Evolutionary conservation across 2,113 vertebrate species (phyloP).

Genomic region (Spilogale gracilis): DNA sequence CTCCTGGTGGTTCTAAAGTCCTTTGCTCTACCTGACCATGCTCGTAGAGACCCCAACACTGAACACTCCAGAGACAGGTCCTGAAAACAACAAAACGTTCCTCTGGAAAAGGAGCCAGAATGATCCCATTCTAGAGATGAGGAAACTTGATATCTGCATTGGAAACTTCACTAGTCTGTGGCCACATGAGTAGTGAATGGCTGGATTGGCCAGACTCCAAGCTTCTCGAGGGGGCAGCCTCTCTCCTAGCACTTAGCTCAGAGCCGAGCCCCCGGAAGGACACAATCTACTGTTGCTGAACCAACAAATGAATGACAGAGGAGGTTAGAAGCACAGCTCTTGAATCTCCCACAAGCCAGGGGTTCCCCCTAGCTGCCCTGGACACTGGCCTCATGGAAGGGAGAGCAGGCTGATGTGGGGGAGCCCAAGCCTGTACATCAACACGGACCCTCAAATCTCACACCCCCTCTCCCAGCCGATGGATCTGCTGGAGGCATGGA

Average conservation of each 20-base stretch:
- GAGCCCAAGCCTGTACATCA: not conserved
- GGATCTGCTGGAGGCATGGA: not conserved
- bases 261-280: not conserved
- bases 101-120: not conserved
- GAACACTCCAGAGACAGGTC: not conserved
- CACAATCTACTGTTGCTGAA: not conserved
- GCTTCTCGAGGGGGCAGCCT: not conserved
- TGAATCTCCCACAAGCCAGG: not conserved
- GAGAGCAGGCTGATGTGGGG: not conserved
- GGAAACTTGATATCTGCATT: not conserved
- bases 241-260: not conserved
- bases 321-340: not conserved
- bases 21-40: not conserved
- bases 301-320: not conserved
- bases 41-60: not conserved
- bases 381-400: not conserved
- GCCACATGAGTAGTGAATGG: not conserved
- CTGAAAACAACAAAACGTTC: not conserved
- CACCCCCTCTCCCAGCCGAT: fast-evolving
- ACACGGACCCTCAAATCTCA: not conserved
- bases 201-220: not conserved
- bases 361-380: not conserved
- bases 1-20: not conserved
- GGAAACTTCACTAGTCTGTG: not conserved
- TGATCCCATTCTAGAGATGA: not conserved